Evolutionary conservation across 1,140 invertebrate genomes (phyloP).

Genomic region (Pollicipes pollicipes): DNA sequence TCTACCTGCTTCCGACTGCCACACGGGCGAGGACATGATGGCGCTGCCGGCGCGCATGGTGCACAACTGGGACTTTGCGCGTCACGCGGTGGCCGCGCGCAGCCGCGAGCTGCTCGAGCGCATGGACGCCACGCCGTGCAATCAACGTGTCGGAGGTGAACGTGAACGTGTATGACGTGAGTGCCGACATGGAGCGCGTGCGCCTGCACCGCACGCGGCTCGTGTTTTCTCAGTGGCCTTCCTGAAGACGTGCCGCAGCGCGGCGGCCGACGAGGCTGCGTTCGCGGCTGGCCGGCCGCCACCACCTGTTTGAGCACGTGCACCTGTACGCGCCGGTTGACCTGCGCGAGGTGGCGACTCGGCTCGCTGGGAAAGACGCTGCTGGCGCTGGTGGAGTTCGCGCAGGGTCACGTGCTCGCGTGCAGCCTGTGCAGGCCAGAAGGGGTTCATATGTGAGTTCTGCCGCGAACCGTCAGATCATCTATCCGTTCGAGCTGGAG

Average conservation of each 20-base stretch:
- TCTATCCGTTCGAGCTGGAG: constrained; percentile 33
- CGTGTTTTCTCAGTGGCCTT: neutral
- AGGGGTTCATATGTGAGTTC: constrained; percentile 35
- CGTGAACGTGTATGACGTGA: neutral
- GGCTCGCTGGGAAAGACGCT: constrained; percentile 41
- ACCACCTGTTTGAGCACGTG: neutral
- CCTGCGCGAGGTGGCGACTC: constrained; percentile 27
- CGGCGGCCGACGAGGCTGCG: neutral
- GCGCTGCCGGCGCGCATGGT: constrained; percentile 75
- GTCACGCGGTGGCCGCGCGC: constrained; percentile 41
- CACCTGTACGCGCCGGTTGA: neutral
- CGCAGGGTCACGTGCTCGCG: constrained; percentile 41
- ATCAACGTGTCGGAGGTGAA: neutral
- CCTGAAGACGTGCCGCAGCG: neutral
- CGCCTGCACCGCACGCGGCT: neutral
- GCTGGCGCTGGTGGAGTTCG: constrained; percentile 71
- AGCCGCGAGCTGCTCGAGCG: neutral
- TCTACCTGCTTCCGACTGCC: constrained; percentile 71
- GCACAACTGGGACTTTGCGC: constrained; percentile 84
- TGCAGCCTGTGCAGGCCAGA: constrained; percentile 26
- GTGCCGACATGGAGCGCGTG: neutral
- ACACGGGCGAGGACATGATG: constrained; percentile 52
- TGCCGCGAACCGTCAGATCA: constrained; percentile 29
- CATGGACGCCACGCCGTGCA: neutral
- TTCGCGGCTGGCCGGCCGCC: neutral